Conservation (phyloP, 2,888 invertebrate genomes). For the Melieria omissa region DNA sequence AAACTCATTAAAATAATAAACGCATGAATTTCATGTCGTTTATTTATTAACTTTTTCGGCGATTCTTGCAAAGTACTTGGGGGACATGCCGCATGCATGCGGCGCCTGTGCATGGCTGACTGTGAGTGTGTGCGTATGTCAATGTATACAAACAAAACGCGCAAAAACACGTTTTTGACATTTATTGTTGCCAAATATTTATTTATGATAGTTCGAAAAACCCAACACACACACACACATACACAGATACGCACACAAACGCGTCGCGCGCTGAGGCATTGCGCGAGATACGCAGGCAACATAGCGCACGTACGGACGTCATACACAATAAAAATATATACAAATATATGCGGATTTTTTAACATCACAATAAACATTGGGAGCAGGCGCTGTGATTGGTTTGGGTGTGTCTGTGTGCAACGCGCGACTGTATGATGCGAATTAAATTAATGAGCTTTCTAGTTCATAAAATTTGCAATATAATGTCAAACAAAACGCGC, state of each 20-base stretch:
- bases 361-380: constrained; percentile 27
- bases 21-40: constrained; percentile 21
- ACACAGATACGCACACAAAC: neutral
- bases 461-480: constrained; percentile 63
- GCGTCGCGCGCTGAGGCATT: no score
- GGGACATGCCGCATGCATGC: neutral
- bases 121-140: neutral
- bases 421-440: constrained; percentile 47
- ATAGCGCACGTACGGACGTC: neutral
- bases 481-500: constrained; percentile 30
- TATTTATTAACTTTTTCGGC: neutral
- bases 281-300: neutral
- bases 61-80: neutral
- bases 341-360: constrained; percentile 21
- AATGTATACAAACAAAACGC: constrained; percentile 1
- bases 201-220: constrained; percentile 28
- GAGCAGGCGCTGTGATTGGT: constrained; percentile 1
- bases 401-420: constrained; percentile 1
- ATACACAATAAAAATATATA: neutral
- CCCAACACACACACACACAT: constrained; percentile 7
- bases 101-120: neutral
- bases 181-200: constrained; percentile 63
- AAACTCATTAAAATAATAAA: constrained; percentile 40
- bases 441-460: constrained; percentile 67
- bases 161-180: constrained; percentile 52